A percentile compares a stretch with the other conserved stretches of the same genome.
phyloP scores from a whole-genome alignment of 1,140 invertebrate genomes.

The Atopsyche davidsoni region DNA sequence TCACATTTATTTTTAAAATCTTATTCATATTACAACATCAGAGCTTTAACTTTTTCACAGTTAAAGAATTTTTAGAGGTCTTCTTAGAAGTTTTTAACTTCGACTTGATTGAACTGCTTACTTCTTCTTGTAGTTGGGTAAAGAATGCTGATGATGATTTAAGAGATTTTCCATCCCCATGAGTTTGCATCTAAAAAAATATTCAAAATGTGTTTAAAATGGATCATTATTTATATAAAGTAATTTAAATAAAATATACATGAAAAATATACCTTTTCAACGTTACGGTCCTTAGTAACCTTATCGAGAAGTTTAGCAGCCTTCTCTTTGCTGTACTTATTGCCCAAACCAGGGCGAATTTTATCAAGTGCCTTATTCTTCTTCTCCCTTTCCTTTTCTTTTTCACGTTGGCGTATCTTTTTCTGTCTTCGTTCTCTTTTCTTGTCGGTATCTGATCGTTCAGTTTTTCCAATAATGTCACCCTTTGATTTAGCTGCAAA shows the following conservation, averaged over 20 bases:
- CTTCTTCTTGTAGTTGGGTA: slow-evolving; percentile 70
- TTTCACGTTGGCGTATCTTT: slow-evolving; percentile 66
- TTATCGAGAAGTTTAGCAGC: slow-evolving; percentile 50
- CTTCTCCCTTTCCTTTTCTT: slow-evolving; percentile 47
- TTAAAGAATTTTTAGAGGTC: slow-evolving; percentile 33
- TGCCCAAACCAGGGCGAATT: slow-evolving; percentile 49
- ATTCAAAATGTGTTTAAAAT: neutral
- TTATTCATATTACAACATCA: slow-evolving; percentile 6
- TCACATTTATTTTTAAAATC: slow-evolving; percentile 12
- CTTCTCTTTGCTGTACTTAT: slow-evolving; percentile 48
- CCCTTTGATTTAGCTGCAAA: slow-evolving; percentile 65
- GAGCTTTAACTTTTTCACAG: slow-evolving; percentile 28
- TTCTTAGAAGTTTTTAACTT: slow-evolving; percentile 38
- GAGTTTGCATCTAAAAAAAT: slow-evolving; percentile 45
- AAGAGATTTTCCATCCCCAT: slow-evolving; percentile 49
- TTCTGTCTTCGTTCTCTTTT: slow-evolving; percentile 84
- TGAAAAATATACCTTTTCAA: slow-evolving; percentile 46
- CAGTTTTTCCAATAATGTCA: slow-evolving; percentile 70
- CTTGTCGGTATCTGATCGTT: slow-evolving; percentile 80
- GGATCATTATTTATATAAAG: neutral
- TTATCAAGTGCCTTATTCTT: slow-evolving; percentile 46
- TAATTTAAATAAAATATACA: slow-evolving; percentile 4
- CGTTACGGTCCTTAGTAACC: slow-evolving; percentile 59
- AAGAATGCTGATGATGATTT: slow-evolving; percentile 83
- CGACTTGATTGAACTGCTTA: slow-evolving; percentile 44